phyloP scores from a whole-genome alignment of 92 coral and sea anemone species.

The Porites divaricata region DNA sequence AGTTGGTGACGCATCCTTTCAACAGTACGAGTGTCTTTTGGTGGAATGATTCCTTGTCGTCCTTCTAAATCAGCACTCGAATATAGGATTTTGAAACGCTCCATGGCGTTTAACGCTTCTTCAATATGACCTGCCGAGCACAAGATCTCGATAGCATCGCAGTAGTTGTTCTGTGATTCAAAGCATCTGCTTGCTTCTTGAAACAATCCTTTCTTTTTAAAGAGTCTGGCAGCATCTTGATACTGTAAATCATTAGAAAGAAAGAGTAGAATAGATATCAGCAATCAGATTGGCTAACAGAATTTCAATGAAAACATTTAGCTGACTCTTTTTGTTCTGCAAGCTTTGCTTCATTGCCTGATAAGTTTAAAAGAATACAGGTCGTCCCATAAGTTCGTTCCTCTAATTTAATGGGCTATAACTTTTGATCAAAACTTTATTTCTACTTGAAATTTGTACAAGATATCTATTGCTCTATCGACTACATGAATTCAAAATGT shows the following conservation, averaged over 20 bases:
- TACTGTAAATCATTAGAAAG: conserved; percentile 37
- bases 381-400: too few relatives aligned
- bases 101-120: conserved; percentile 57
- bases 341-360: too few relatives aligned
- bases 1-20: conserved; percentile 72
- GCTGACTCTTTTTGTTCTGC: too few relatives aligned
- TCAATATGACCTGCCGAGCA: conserved; percentile 54
- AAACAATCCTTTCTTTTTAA: conserved; percentile 36
- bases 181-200: conserved; percentile 66
- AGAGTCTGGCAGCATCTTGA: conserved; percentile 67
- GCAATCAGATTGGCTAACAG: too few relatives aligned
- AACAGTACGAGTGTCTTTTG: conserved; percentile 69
- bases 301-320: too few relatives aligned
- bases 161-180: conserved; percentile 63
- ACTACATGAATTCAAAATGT: too few relatives aligned
- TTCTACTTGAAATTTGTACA: too few relatives aligned
- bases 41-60: conserved; percentile 62
- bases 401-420: too few relatives aligned
- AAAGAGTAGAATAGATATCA: too few relatives aligned
- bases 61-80: conserved; percentile 29
- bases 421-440: too few relatives aligned
- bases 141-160: conserved; percentile 68
- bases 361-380: too few relatives aligned
- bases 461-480: too few relatives aligned
- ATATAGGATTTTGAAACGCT: conserved; percentile 19